Evolutionary conservation across 2,888 invertebrate species (phyloP), one percentile per base, ranked within the genome.

Genomic region (Gortyna flavago): DNA sequence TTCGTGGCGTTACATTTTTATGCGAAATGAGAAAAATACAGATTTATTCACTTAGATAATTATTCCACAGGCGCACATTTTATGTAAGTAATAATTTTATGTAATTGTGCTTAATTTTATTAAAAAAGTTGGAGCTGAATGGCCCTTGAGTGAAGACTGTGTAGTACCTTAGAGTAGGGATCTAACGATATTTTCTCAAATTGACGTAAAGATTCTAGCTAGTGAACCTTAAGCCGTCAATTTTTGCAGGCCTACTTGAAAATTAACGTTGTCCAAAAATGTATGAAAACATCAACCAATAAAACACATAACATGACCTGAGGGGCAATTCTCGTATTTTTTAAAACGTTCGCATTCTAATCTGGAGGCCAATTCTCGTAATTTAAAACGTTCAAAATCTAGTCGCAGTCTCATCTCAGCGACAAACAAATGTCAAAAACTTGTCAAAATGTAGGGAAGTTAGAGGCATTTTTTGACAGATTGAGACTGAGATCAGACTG

Each of bases 41-140:
- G 62, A 75, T 86, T 84, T 87, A 73, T 79, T 79, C 67, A 75
- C 75, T 72, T 51, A 71, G 51, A 57, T 84, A 62, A 87, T 87
- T 75, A 84, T 84, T 54, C 87, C 75, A 57, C 62, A 48, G 57
- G 67, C 84, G 80, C 87, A 44, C 87, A 75, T 86, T 86, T 83
- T 72, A 69, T 72, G 77, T 75, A 66, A 62, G 64, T 70, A 75
- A 75, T 84, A 59, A 75, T 72, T 74, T 72, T 29, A 35, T 76
- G 48, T 79, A 65, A 75, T 78, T 78, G 65, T 38, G 66, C n/a
- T 67, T 76, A 70, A 77, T 62, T 72, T 83, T 69, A 74, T 77
- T 59, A 72, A 48, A 44, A 79, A 73, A 75, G 61, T 75, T 75
- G 13, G n/a, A 73, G 32, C 8, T 11, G 32, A 65, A 68, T 74